phyloP scores from a whole-genome alignment of 2,797 vertebrate genomes.

The Florisuga fusca region DNA sequence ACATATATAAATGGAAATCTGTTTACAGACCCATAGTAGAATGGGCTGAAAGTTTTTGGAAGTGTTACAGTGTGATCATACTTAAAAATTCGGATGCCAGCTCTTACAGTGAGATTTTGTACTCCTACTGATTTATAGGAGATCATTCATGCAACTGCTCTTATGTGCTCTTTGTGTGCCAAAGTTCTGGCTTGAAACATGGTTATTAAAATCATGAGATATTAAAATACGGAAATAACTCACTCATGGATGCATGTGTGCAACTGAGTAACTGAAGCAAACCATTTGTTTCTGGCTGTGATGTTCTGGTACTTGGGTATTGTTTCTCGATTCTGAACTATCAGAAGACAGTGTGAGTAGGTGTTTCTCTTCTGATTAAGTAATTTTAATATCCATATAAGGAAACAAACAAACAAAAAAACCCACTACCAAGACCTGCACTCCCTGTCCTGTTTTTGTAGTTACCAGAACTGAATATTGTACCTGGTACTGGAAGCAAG shows the following conservation, averaged over 20 bases:
- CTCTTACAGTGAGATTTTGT: neutral
- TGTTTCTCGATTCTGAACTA: neutral
- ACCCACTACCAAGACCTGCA: fast-evolving
- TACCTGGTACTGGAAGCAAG: neutral
- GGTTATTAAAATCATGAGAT: neutral
- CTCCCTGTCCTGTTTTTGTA: neutral
- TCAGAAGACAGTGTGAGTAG: neutral
- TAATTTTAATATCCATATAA: neutral
- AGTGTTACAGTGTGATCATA: neutral
- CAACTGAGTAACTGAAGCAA: neutral
- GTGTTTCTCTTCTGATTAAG: neutral
- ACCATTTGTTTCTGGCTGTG: neutral
- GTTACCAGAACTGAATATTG: neutral
- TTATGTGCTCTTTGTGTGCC: neutral
- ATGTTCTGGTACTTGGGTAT: neutral
- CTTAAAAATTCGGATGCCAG: neutral
- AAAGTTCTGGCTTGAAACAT: neutral
- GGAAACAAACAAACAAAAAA: neutral
- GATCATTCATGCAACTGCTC: neutral
- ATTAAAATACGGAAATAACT: neutral
- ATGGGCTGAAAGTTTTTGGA: neutral
- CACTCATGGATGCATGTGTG: fast-evolving
- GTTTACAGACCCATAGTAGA: neutral
- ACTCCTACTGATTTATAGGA: neutral
- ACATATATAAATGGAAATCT: neutral